Conservation (phyloP, 2,888 invertebrate genomes). For the Pocota personata region DNA sequence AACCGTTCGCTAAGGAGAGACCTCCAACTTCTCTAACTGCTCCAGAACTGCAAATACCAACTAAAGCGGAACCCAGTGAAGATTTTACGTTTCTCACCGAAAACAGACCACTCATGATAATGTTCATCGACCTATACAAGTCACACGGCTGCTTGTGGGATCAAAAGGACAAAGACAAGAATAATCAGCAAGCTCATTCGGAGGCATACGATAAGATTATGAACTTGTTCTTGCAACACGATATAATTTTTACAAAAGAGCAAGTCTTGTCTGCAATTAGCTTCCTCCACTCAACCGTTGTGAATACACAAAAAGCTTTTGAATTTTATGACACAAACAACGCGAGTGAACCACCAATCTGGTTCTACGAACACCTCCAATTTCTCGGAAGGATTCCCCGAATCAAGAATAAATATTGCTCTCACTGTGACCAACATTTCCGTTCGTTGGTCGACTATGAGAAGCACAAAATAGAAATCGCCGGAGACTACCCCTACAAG, state of each 20-base stretch:
- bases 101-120: constrained; percentile 34
- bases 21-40: neutral
- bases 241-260: constrained; percentile 37
- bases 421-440: constrained; percentile 48
- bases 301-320: constrained; percentile 15
- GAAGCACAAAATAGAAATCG: constrained; percentile 51
- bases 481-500: constrained; percentile 60
- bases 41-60: neutral
- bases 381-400: constrained; percentile 32
- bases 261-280: constrained; percentile 38
- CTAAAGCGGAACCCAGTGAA: neutral
- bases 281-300: constrained; percentile 35
- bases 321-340: neutral
- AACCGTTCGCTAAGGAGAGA: constrained; percentile 22
- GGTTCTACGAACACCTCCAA: constrained; percentile 50
- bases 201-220: constrained; percentile 37
- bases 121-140: constrained; percentile 45
- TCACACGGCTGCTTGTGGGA: constrained; percentile 42
- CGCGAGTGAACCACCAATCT: neutral
- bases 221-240: constrained; percentile 36
- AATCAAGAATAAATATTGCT: constrained; percentile 33
- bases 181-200: neutral
- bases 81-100: constrained; percentile 42
- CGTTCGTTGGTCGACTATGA: constrained; percentile 30
- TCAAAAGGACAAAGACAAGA: constrained; percentile 3